Percentiles rank a stretch among this genome's conserved stretches.
These are phyloP conservation scores for Urophycis tenuis DNA, from an alignment of 2,797 vertebrate genomes.

Conservation along the genomic window DNA sequence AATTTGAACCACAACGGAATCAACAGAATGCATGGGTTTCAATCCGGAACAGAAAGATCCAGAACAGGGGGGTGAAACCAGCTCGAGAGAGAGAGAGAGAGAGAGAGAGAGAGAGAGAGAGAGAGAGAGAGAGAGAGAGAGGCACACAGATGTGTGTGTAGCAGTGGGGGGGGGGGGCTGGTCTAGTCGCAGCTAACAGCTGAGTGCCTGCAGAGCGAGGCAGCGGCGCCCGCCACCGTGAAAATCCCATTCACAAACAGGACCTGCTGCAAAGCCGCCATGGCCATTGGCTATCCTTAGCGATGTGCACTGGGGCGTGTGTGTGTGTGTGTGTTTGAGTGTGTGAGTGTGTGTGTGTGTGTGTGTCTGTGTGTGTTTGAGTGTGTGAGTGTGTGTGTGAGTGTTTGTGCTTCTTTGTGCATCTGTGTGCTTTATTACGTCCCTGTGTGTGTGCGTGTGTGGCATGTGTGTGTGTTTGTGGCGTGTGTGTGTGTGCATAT, in stretches of 20 bases:
- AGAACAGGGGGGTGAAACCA: slow-evolving; percentile 7
- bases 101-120: slow-evolving; percentile 24
- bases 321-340: slow-evolving; percentile 28
- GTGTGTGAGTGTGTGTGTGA: background rate
- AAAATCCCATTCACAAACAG: slow-evolving; percentile 68
- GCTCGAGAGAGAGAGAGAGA: slow-evolving; percentile 22
- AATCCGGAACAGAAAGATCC: background rate
- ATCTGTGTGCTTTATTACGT: background rate
- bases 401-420: background rate
- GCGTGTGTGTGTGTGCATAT: too few relatives aligned
- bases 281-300: slow-evolving; percentile 56
- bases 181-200: slow-evolving; percentile 18
- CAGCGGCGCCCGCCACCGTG: slow-evolving; percentile 30
- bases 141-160: slow-evolving; percentile 2
- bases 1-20: background rate
- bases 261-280: slow-evolving; percentile 47
- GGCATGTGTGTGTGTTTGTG: background rate
- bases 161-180: background rate
- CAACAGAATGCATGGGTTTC: background rate
- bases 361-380: background rate
- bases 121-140: slow-evolving; percentile 16
- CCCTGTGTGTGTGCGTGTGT: background rate
- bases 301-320: slow-evolving; percentile 34
- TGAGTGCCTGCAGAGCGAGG: slow-evolving; percentile 46
- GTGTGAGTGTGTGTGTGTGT: slow-evolving; percentile 24